Evolutionary conservation across 2,888 invertebrate genomes (phyloP).

Genomic region (Sycophila texana): DNA sequence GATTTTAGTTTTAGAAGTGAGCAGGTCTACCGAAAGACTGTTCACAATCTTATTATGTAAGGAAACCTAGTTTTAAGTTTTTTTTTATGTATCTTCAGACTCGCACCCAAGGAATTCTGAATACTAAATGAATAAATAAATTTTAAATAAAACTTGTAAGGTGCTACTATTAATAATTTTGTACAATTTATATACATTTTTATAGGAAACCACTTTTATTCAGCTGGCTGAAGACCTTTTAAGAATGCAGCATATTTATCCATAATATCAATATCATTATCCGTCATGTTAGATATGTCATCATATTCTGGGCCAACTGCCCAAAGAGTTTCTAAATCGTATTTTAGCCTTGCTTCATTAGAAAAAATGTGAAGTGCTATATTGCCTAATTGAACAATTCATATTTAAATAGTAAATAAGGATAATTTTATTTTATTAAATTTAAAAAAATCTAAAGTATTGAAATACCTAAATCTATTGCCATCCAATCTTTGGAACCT

Average conservation of each 20-base stretch:
- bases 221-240: conserved; percentile 80
- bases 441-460: not conserved
- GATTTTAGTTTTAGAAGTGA: no score
- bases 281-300: conserved; percentile 80
- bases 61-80: no score
- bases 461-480: conserved; percentile 88
- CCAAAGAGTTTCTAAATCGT: conserved; percentile 96
- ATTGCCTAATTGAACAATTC: conserved; percentile 82
- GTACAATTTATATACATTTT: conserved; percentile 23
- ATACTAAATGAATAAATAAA: no score
- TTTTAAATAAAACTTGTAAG: no score
- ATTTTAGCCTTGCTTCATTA: conserved; percentile 81
- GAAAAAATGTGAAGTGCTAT: conserved; percentile 94
- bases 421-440: not conserved
- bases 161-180: not conserved
- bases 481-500: conserved; percentile 88
- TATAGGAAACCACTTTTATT: conserved; percentile 56
- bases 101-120: no score
- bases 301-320: conserved; percentile 90
- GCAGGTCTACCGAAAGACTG: no score
- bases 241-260: conserved; percentile 83
- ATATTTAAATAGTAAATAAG: not conserved
- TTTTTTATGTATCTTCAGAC: no score
- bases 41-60: no score
- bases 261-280: conserved; percentile 81